Conservation (phyloP, 2,113 vertebrate species). For the Colistium nudipinnis region DNA sequence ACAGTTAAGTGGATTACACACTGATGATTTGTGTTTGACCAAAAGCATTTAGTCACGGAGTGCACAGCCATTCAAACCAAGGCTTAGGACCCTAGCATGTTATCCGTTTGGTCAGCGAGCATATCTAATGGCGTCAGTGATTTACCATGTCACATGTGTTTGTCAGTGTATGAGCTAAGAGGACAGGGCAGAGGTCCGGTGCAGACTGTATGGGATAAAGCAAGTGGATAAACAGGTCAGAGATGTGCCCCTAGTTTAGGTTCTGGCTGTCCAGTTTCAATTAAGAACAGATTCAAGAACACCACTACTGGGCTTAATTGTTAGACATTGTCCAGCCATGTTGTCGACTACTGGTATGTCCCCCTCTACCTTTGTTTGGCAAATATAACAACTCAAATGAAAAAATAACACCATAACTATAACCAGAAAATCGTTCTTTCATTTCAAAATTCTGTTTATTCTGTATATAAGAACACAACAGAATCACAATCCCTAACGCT, state of each 20-base stretch:
- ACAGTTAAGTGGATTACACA: slow-evolving; percentile 70
- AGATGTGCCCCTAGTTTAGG: background rate
- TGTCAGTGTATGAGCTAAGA: slow-evolving; percentile 49
- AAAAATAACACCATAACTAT: too few species aligned
- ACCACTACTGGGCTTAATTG: background rate
- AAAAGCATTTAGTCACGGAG: slow-evolving; percentile 66
- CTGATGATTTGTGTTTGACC: slow-evolving; percentile 73
- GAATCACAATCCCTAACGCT: background rate
- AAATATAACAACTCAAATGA: too few species aligned
- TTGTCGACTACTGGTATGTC: background rate
- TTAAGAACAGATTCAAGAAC: background rate
- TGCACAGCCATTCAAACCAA: slow-evolving; percentile 51
- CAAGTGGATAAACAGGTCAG: slow-evolving; percentile 8
- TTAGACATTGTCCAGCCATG: background rate
- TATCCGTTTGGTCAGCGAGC: slow-evolving; percentile 63
- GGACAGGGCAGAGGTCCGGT: background rate
- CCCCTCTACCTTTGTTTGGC: too few species aligned
- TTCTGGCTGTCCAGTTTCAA: background rate
- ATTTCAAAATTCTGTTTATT: background rate
- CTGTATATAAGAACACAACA: background rate
- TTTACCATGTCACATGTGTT: slow-evolving; percentile 62
- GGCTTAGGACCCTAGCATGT: slow-evolving; percentile 71
- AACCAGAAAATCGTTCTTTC: background rate
- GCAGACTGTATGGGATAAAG: background rate
- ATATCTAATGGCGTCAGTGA: slow-evolving; percentile 62